Conservation (phyloP, 2,797 vertebrate genomes). For the Leptodactylus fallax region DNA sequence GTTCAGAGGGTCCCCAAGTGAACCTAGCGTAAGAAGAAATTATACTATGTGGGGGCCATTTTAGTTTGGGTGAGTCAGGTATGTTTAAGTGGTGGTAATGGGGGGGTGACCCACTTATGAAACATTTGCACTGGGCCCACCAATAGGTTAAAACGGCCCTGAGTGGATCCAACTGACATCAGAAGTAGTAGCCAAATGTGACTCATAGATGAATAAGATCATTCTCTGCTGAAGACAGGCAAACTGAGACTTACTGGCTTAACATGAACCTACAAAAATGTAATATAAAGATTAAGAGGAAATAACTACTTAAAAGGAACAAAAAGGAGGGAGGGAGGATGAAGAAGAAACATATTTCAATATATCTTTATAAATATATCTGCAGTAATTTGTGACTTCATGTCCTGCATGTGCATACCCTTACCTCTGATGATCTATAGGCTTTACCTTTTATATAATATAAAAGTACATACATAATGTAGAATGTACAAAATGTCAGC, state of each 20-base stretch:
- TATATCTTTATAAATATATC: neutral
- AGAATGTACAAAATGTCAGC: neutral
- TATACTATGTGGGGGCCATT: too few species aligned
- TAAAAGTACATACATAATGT: neutral
- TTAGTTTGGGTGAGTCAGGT: too few species aligned
- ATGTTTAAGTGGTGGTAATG: too few species aligned
- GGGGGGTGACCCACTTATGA: too few species aligned
- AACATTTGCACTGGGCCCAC: too few species aligned
- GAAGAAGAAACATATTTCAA: neutral
- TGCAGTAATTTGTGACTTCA: neutral
- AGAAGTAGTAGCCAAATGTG: neutral
- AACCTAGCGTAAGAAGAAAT: too few species aligned
- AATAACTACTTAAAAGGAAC: neutral
- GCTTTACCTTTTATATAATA: neutral
- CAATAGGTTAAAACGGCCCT: neutral
- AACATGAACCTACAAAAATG: neutral
- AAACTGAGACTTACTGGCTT: neutral
- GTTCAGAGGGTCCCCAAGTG: too few species aligned
- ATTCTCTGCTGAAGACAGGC: neutral
- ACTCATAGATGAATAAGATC: neutral
- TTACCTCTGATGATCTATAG: neutral
- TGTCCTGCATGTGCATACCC: too few species aligned
- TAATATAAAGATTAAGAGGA: neutral
- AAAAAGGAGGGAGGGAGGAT: neutral
- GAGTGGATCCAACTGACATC: neutral